These are phyloP conservation scores for Gnatocerus cornutus DNA, from an alignment of 2,888 invertebrate species.

Conservation along the genomic window DNA sequence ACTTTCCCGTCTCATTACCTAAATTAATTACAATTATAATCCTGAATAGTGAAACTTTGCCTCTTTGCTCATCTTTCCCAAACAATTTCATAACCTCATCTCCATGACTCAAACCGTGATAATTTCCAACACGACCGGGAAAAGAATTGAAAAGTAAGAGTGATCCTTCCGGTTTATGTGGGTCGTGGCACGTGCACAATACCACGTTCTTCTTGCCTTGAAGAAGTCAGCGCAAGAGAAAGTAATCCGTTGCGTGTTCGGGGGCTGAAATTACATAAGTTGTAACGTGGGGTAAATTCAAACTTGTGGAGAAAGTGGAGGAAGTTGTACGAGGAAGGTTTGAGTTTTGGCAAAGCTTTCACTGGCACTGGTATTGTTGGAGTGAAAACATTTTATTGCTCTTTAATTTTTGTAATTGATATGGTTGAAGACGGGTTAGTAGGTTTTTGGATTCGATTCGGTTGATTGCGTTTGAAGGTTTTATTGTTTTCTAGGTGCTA, in stretches of 20 bases:
- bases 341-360: slow-evolving; percentile 32
- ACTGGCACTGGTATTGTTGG: slow-evolving; percentile 24
- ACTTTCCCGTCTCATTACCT: no score
- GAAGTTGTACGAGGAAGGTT: slow-evolving; percentile 25
- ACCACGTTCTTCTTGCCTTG: slow-evolving; percentile 11
- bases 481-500: no score
- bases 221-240: slow-evolving; percentile 23
- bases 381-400: slow-evolving; percentile 26
- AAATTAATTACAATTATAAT: neutral
- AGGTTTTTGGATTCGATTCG: no score
- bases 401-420: slow-evolving; percentile 8
- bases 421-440: neutral
- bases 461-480: no score
- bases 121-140: slow-evolving; percentile 1
- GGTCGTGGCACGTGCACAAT: slow-evolving; percentile 19
- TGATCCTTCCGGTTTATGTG: slow-evolving; percentile 25
- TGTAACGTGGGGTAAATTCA: slow-evolving; percentile 19
- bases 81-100: neutral
- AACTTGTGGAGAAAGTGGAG: slow-evolving; percentile 28
- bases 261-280: slow-evolving; percentile 31
- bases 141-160: slow-evolving; percentile 21
- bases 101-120: neutral
- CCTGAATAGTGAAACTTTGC: neutral
- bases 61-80: neutral
- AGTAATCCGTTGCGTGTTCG: slow-evolving; percentile 7